A percentile compares a stretch with the other conserved stretches of the same genome.
phyloP scores from a whole-genome alignment of 1,140 invertebrate species.

The Papilio dardanus region DNA sequence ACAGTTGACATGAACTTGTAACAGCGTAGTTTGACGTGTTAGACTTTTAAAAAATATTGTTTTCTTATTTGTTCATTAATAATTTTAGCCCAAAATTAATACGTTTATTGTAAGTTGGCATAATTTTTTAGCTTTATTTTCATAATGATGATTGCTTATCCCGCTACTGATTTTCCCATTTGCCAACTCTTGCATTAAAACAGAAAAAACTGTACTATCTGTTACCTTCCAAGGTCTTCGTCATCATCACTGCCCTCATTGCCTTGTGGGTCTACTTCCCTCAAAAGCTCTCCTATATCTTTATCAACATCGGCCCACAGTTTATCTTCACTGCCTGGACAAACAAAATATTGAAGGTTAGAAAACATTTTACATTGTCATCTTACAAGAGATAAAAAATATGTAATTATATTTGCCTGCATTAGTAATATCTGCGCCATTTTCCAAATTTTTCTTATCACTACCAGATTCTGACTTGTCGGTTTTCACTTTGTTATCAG shows the following conservation, averaged over 20 bases:
- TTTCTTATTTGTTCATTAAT: too few relatives aligned
- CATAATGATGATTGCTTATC: too few relatives aligned
- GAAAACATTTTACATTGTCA: background rate
- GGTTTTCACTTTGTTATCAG: conserved; percentile 52
- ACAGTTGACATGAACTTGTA: too few relatives aligned
- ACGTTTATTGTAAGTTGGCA: too few relatives aligned
- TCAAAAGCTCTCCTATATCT: conserved; percentile 87
- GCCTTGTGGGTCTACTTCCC: conserved; percentile 84
- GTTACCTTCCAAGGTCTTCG: conserved; percentile 84
- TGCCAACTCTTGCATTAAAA: conserved; percentile 8
- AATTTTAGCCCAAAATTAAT: too few relatives aligned
- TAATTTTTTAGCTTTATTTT: too few relatives aligned
- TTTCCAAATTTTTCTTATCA: conserved; percentile 63
- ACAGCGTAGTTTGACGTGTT: too few relatives aligned
- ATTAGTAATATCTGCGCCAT: conserved; percentile 63
- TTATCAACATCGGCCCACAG: conserved; percentile 90
- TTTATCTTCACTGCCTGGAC: conserved; percentile 85
- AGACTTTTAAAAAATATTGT: too few relatives aligned
- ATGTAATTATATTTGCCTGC: conserved; percentile 48
- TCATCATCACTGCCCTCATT: conserved; percentile 88
- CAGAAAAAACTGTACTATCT: conserved; percentile 37
- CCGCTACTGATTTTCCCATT: too few relatives aligned
- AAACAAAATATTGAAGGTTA: conserved; percentile 43
- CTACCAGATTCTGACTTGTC: conserved; percentile 61
- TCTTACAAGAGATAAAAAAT: too few relatives aligned